Base-by-base conservation (phyloP, 2,113 vertebrate genomes). In the Astatotilapia flaviijosephi region DNA sequence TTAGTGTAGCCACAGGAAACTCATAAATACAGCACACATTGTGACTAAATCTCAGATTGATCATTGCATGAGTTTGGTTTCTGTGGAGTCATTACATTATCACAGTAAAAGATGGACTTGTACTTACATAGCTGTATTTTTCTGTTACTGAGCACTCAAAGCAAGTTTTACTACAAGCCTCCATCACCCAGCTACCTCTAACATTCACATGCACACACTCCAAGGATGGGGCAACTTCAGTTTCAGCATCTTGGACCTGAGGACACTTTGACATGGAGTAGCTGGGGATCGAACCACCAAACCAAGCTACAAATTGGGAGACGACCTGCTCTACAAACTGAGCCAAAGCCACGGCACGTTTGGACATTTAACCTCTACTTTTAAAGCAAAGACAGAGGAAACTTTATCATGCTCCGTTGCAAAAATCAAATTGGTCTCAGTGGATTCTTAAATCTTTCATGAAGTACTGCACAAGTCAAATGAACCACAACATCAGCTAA, bases 201-300 rank as follows among this genome's bases (percentile, higher is more conserved):
- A 40, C 33, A 68, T 21, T 13, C 6, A 68, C 62, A 65, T 0
- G 0, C 0, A 65, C 6, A 40, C 4, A 37, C 19, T 65, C 19
- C 10, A 65, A 8, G 6, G 19, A n/a, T 5, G 10, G 0, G 6
- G 9, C 10, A 37, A 37, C 60, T 37, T 37, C 33, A 13, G 33
- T 13, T 65, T 37, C 60, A 37, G 19, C 19, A 65, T 37, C 60
- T 21, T 37, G 60, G 60, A 65, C 60, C 4, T 8, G 19, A 40
- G 2, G 33, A 21, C 33, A 68, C 33, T 21, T 68, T 37, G 11
- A 68, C 6, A 68, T 21, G 33, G 19, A 68, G 4, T 1, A 68
- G 62, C 33, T 37, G 19, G 33, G 19, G 62, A 37, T 68, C 11
- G 6, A 68, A 68, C 19, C 1, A 68, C 33, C 19, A 37, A 65